Evolutionary conservation across 1,140 invertebrate genomes (phyloP).

Genomic region (Drosophila lowei): DNA sequence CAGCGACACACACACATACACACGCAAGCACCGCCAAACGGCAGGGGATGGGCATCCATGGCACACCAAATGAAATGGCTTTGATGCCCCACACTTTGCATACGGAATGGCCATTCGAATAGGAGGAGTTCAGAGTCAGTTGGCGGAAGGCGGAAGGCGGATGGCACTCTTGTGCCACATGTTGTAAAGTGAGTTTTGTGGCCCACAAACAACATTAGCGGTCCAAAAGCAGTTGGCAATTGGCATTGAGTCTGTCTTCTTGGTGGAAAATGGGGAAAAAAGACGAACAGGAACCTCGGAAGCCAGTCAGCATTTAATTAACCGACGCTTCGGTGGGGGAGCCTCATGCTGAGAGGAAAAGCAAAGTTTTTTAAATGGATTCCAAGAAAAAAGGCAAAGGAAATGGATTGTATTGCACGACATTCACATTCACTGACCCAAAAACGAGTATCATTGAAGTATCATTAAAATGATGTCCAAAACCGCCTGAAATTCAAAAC

Average conservation of each 20-base stretch:
- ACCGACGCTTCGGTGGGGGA: conserved; percentile 31
- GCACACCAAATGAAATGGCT: conserved; percentile 49
- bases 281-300: conserved; percentile 17
- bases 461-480: no score
- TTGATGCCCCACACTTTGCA: conserved; percentile 57
- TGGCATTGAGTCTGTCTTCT: not conserved
- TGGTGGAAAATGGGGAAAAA: conserved; percentile 21
- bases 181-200: conserved; percentile 50
- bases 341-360: conserved; percentile 9
- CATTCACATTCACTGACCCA: no score
- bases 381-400: not conserved
- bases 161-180: conserved; percentile 17
- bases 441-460: no score
- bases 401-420: no score
- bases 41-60: conserved; percentile 22
- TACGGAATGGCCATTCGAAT: conserved; percentile 15
- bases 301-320: conserved; percentile 57
- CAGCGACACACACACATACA: conserved; percentile 33
- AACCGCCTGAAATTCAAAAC: no score
- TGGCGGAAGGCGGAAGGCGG: no score
- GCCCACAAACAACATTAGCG: conserved; percentile 58
- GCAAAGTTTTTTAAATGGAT: conserved; percentile 4
- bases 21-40: conserved; percentile 5
- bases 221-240: conserved; percentile 25
- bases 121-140: not conserved